Base-by-base conservation (phyloP, 2,888 invertebrate species). In the Drosophila barbarae region DNA sequence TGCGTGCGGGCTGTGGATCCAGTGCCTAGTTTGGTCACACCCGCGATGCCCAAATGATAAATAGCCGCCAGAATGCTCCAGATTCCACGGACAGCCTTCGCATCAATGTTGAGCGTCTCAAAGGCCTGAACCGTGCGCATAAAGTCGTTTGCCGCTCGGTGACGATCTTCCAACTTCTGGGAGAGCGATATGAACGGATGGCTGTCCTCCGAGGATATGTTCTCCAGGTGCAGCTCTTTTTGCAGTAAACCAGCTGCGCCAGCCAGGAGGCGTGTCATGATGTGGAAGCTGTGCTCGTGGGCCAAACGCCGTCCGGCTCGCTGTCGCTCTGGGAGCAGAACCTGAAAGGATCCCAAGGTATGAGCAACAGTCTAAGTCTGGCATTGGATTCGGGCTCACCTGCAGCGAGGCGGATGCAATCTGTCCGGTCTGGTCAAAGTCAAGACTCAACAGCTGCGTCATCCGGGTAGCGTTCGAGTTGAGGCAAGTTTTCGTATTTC, bases 401-500 rank as follows among this genome's bases (percentile, higher is more conserved):
- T 98, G 98, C 32, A 98, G 91, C 1, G 96, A 96, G 0, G 96
- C 96, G 0, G 97, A 96, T 3, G 95, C 95, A 56, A 98, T 93
- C 75, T 95, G 94, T 28, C 98, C 98, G 46, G 95, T 94, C 84
- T 97, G 96, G 90, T 98, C 98, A 89, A 98, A 98, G 89, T 98
- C 98, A 75, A 99, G 90, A 57, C 96, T 96, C 76, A 97, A 94
- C n/a, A 98, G 92, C 78, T 97, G 96, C 2, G 97, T 95, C 90
- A 95, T 96, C 54, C 97, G 93, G 0, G 97, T 96, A 12, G 98
- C 96, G 90, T 96, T 96, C 8, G 93, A 90, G 89, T 98, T 98
- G 82, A 96, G 93, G 42, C 93, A 92, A 1, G 98, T 97, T 84
- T 94, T 93, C 88, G 93, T 93, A 90, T 96, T 96, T 44, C 98